phyloP scores from a whole-genome alignment of 2,888 invertebrate genomes.

The Scaptodrosophila latifasciaeformis region DNA sequence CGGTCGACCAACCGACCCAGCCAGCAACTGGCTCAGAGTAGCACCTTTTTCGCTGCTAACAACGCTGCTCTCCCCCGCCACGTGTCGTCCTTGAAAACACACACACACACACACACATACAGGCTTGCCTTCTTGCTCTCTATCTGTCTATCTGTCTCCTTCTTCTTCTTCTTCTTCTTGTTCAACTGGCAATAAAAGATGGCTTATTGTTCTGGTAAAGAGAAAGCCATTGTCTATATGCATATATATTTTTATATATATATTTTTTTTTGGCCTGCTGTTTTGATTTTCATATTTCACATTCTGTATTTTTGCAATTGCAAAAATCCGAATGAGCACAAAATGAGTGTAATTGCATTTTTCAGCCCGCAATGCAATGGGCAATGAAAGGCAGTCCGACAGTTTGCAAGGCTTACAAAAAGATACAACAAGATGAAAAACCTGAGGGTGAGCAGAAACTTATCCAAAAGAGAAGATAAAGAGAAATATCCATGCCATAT shows the following conservation, averaged over 20 bases:
- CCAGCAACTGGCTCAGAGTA: background rate
- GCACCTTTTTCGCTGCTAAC: background rate
- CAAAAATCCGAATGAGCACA: conserved; percentile 3
- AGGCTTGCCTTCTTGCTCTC: background rate
- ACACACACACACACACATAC: background rate
- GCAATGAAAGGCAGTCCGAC: too few relatives aligned
- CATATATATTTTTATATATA: too few relatives aligned
- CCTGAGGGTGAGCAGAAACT: too few relatives aligned
- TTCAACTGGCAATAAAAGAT: conserved; percentile 39
- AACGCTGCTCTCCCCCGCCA: background rate
- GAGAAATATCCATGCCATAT: too few relatives aligned
- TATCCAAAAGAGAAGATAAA: too few relatives aligned
- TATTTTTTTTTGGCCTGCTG: too few relatives aligned
- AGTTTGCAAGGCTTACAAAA: too few relatives aligned
- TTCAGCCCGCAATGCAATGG: too few relatives aligned
- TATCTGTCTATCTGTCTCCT: too few relatives aligned
- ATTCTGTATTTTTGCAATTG: conserved; percentile 35
- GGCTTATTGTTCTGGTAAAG: conserved; percentile 39
- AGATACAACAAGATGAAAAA: too few relatives aligned
- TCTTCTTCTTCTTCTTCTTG: background rate
- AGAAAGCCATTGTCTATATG: too few relatives aligned
- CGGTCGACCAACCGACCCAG: conserved; percentile 31
- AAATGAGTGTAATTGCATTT: too few relatives aligned
- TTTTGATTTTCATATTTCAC: conserved; percentile 41
- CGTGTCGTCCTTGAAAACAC: background rate